phyloP scores from a whole-genome alignment of 1,140 invertebrate genomes.

The Bombus turneri region DNA sequence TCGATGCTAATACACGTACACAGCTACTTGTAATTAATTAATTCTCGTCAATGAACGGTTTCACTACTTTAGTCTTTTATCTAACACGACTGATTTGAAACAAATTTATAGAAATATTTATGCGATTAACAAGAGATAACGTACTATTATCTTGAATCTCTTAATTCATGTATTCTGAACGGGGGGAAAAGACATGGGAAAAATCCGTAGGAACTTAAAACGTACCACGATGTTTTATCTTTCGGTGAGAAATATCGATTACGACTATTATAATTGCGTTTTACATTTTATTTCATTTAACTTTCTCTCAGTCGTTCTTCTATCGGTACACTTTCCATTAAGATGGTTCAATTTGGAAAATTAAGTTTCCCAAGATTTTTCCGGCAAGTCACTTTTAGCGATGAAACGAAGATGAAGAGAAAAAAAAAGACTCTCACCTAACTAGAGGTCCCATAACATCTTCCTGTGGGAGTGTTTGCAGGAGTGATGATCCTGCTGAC shows the following conservation, averaged over 20 bases:
- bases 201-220: conserved; percentile 2
- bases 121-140: too few relatives aligned
- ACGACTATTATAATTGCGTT: not conserved
- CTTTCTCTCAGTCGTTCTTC: not conserved
- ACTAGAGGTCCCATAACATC: conserved; percentile 82
- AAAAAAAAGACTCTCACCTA: conserved; percentile 79
- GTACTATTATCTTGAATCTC: not conserved
- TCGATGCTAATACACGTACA: not conserved
- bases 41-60: not conserved
- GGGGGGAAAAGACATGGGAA: not conserved
- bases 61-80: not conserved
- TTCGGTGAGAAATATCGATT: not conserved
- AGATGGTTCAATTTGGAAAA: too few relatives aligned
- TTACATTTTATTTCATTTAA: not conserved
- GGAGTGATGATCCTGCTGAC: conserved; percentile 83
- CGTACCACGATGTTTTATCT: not conserved
- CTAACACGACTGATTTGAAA: not conserved
- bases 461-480: conserved; percentile 83
- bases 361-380: conserved; percentile 13
- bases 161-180: not conserved
- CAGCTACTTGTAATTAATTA: not conserved
- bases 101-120: not conserved
- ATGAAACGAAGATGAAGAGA: not conserved
- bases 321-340: too few relatives aligned
- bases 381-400: not conserved